These are phyloP conservation scores for Orchestia grillus DNA, from an alignment of 1,140 invertebrate species.

Conservation along the genomic window DNA sequence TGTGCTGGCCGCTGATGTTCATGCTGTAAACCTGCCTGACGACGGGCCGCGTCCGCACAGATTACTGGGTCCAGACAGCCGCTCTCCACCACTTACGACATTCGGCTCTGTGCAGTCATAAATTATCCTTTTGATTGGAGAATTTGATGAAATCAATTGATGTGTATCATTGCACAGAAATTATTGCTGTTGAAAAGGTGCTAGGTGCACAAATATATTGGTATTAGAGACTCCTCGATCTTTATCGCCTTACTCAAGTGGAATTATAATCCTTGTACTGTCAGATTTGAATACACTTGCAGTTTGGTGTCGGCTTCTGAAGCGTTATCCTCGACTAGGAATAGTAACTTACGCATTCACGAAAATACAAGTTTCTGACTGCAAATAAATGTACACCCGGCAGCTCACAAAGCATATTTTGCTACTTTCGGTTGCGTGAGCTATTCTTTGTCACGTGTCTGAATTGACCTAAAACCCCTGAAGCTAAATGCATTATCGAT, in stretches of 20 bases:
- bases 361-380: too few species aligned
- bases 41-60: background rate
- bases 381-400: too few species aligned
- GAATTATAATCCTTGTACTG: too few species aligned
- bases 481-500: too few species aligned
- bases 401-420: too few species aligned
- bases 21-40: background rate
- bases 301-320: too few species aligned
- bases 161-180: background rate
- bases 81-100: background rate
- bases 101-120: background rate
- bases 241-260: background rate
- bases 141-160: background rate
- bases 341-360: too few species aligned
- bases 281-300: too few species aligned
- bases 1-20: background rate
- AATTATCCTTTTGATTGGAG: background rate
- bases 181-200: background rate
- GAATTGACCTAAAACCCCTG: too few species aligned
- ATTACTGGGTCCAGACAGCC: background rate
- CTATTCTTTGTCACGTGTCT: too few species aligned
- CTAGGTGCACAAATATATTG: background rate
- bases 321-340: too few species aligned
- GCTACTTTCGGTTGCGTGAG: too few species aligned
- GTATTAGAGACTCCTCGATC: background rate